Conservation (phyloP, 1,140 invertebrate species). For the Onthophagus taurus region DNA sequence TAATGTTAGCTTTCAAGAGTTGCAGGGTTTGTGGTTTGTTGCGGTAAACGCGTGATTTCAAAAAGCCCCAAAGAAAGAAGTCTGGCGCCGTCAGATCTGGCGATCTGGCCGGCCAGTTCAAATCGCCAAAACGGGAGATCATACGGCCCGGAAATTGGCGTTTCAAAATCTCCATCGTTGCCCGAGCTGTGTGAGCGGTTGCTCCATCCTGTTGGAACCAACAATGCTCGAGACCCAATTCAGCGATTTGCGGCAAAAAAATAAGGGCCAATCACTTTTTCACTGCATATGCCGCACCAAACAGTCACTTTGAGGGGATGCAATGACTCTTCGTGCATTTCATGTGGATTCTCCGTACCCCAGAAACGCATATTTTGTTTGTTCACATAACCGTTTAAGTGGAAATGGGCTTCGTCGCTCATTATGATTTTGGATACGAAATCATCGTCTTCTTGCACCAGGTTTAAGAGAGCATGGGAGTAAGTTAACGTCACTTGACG, state of each 20-base stretch:
- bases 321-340: slow-evolving; percentile 6
- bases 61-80: slow-evolving; percentile 30
- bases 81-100: slow-evolving; percentile 32
- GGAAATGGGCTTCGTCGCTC: slow-evolving; percentile 9
- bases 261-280: background rate
- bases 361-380: too few species aligned
- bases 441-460: slow-evolving; percentile 12
- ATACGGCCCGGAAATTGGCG: slow-evolving; percentile 20
- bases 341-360: too few species aligned
- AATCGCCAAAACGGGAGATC: slow-evolving; percentile 21
- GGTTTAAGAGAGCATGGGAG: slow-evolving; percentile 11
- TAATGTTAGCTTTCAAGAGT: slow-evolving; percentile 25
- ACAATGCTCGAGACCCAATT: slow-evolving; percentile 10
- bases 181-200: slow-evolving; percentile 20
- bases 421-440: slow-evolving; percentile 15
- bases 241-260: slow-evolving; percentile 12
- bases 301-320: background rate
- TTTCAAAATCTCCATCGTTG: slow-evolving; percentile 20
- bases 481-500: slow-evolving; percentile 7
- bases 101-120: slow-evolving; percentile 27
- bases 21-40: slow-evolving; percentile 26
- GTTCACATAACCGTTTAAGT: too few species aligned
- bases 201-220: slow-evolving; percentile 22
- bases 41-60: slow-evolving; percentile 24
- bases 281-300: background rate